These are phyloP conservation scores for Enteromius thamalakanensis DNA, from an alignment of 2,797 vertebrate genomes.

Conservation along the genomic window DNA sequence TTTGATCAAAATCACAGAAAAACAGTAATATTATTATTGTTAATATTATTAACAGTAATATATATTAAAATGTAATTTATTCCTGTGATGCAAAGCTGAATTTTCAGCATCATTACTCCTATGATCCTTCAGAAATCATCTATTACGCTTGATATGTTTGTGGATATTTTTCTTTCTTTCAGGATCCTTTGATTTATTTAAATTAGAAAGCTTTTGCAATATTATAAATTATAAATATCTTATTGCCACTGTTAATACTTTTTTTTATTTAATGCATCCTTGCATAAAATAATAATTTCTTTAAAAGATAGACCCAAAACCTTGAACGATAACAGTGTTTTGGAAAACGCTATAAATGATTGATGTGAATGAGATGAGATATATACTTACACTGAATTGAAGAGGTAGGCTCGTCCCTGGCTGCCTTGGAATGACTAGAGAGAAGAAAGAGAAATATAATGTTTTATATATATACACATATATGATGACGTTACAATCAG, in stretches of 20 bases:
- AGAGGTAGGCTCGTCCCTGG: slow-evolving; percentile 97
- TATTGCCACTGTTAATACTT: neutral
- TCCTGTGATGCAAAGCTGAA: neutral
- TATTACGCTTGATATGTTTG: neutral
- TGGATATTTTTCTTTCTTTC: neutral
- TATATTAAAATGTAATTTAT: neutral
- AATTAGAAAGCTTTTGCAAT: neutral
- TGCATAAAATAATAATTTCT: neutral
- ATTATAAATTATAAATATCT: neutral
- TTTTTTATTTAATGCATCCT: neutral
- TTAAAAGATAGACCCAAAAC: neutral
- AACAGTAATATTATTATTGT: neutral
- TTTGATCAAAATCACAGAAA: neutral
- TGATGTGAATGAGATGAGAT: slow-evolving; percentile 34
- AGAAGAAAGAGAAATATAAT: slow-evolving; percentile 51
- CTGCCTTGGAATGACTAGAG: slow-evolving; percentile 97
- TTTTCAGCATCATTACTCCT: slow-evolving; percentile 1
- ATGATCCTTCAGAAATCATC: slow-evolving; percentile 10
- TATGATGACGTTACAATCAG: neutral
- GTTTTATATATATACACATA: neutral
- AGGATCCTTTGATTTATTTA: neutral
- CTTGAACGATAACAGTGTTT: neutral
- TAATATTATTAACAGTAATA: neutral
- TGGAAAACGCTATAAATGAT: slow-evolving; percentile 1
- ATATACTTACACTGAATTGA: slow-evolving; percentile 95